phyloP scores from a whole-genome alignment of 2,797 vertebrate species.

The Sebastes goodei region DNA sequence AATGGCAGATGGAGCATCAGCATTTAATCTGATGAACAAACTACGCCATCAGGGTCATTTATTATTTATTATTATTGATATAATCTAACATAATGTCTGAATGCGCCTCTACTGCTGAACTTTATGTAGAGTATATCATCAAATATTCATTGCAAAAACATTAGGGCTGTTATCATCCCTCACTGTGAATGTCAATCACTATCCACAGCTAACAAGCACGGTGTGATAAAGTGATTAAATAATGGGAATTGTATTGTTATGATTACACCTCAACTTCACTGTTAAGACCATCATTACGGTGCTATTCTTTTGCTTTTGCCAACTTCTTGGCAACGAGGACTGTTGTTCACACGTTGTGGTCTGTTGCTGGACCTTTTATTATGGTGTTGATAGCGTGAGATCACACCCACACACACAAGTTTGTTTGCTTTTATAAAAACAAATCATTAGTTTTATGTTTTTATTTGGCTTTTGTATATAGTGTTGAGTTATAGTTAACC shows the following conservation, averaged over 20 bases:
- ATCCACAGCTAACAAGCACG: background rate
- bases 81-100: background rate
- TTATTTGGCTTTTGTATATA: background rate
- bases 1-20: conserved; percentile 41
- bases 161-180: background rate
- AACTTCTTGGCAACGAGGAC: background rate
- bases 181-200: background rate
- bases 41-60: conserved; percentile 5
- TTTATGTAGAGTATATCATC: background rate
- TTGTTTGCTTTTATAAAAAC: background rate
- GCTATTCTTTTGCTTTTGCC: background rate
- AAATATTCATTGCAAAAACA: background rate
- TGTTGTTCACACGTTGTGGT: background rate
- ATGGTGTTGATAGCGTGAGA: background rate
- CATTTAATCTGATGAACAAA: conserved; percentile 39
- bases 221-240: conserved; percentile 1
- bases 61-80: conserved; percentile 34
- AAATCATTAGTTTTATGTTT: background rate
- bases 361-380: background rate
- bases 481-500: background rate
- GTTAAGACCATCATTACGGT: conserved; percentile 3
- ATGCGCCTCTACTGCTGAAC: background rate
- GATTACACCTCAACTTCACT: conserved; percentile 9
- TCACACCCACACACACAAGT: background rate
- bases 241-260: conserved; percentile 8